These are phyloP conservation scores for Oegoconia quadripuncta DNA, from an alignment of 2,888 invertebrate genomes.

Conservation along the genomic window DNA sequence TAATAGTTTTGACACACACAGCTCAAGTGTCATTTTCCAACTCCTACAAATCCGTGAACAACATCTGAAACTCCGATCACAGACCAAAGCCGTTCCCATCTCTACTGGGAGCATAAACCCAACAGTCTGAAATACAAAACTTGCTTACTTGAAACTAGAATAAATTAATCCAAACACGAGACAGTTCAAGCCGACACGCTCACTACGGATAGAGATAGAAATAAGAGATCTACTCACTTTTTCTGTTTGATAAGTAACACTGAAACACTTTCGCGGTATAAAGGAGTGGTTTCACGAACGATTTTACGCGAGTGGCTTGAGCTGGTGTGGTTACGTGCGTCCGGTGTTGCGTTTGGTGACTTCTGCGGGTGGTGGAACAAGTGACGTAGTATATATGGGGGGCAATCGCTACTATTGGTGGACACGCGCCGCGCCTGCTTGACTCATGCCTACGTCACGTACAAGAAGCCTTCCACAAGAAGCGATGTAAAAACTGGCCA, in stretches of 20 bases:
- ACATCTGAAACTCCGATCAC: too few relatives aligned
- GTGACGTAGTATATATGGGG: slow-evolving; percentile 56
- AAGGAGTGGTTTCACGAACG: slow-evolving; percentile 21
- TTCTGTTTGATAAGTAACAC: slow-evolving; percentile 16
- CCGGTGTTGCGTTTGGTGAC: slow-evolving; percentile 40
- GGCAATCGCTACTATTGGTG: slow-evolving; percentile 47
- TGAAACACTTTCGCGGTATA: slow-evolving; percentile 11
- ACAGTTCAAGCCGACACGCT: too few relatives aligned
- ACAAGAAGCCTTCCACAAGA: slow-evolving; percentile 49
- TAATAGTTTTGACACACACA: too few relatives aligned
- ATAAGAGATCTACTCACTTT: slow-evolving; percentile 26
- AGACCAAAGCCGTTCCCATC: too few relatives aligned
- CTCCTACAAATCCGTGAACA: too few relatives aligned
- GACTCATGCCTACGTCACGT: slow-evolving; percentile 49
- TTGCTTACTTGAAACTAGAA: slow-evolving; percentile 15
- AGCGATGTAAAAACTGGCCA: too few relatives aligned
- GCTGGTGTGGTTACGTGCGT: slow-evolving; percentile 44
- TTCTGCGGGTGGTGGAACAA: slow-evolving; percentile 46
- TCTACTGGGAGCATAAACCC: too few relatives aligned
- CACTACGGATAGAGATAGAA: too few relatives aligned
- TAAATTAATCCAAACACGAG: too few relatives aligned
- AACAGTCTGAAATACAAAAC: slow-evolving; percentile 13
- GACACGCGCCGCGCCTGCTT: slow-evolving; percentile 53
- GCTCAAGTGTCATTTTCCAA: too few relatives aligned
- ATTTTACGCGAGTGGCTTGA: slow-evolving; percentile 23